Percentiles rank a stretch among this genome's conserved stretches.
These are phyloP conservation scores for Actinernus sp. DNA, from an alignment of 92 coral and sea anemone species.

Conservation along the genomic window DNA sequence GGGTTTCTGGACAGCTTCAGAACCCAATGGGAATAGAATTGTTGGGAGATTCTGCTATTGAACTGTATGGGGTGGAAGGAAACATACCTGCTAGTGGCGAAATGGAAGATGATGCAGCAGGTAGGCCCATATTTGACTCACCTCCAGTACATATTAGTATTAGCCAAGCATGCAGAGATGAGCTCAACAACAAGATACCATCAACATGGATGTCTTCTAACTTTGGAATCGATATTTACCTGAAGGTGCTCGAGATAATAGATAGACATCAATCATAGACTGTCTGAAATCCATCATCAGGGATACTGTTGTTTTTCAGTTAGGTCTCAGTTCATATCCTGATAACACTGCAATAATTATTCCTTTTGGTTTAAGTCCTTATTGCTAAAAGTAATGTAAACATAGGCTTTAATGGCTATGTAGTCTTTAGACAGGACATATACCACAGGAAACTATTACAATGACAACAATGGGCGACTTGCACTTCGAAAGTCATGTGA, in stretches of 20 bases:
- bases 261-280: not conserved
- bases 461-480: too few species aligned
- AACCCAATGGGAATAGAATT: conserved; percentile 63
- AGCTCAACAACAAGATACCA: conserved; percentile 35
- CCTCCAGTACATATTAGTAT: not conserved
- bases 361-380: too few species aligned
- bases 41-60: conserved; percentile 3
- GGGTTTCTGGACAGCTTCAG: conserved; percentile 77
- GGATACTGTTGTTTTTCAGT: too few species aligned
- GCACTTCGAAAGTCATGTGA: too few species aligned
- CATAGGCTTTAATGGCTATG: too few species aligned
- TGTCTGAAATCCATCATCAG: too few species aligned
- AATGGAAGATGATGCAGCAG: conserved; percentile 6
- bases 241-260: conserved; percentile 36
- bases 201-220: conserved; percentile 58
- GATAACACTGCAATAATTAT: too few species aligned
- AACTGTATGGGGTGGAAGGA: conserved; percentile 26
- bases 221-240: conserved; percentile 66
- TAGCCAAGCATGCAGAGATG: conserved; percentile 17
- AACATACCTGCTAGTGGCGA: conserved; percentile 1
- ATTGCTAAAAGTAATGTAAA: too few species aligned
- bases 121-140: conserved; percentile 36
- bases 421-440: too few species aligned
- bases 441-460: too few species aligned
- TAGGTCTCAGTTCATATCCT: too few species aligned